Base-by-base conservation (phyloP, 2,797 vertebrate species). In the Carduelis carduelis region DNA sequence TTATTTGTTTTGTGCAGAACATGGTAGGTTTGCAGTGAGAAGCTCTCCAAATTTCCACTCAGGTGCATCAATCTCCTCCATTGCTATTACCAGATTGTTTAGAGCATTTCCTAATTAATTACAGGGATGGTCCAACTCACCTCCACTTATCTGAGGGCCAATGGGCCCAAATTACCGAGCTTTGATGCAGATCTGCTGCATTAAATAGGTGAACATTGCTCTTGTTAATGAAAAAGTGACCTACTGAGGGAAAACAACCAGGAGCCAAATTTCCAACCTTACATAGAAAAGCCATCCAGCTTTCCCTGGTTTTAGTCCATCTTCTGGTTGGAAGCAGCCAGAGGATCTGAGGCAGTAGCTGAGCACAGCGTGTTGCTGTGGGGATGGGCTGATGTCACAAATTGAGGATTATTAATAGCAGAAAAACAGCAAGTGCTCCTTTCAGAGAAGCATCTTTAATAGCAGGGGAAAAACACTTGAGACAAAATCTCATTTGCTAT, bases 351-450 rank as follows among this genome's bases (percentile, higher is more conserved):
- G 49, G 32, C 47, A 64, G 89, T 23, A 49, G 90, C 85, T 93
- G 89, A 95, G 41, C 76, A 24, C 70, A 64, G 88, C 8, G 13
- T 87, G 79, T 89, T 96, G 93, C 94, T 96, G 94, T 74, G 94
- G 84, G 96, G 93, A 96, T n/a, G 56, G 50, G 91, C 78, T 92
- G 96, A 94, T 91, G 83, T 91, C 95, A 95, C 92, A 77, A 90
- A 86, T 24, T 34, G 32, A 83, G 90, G 88, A 87, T 93, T 97
- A 96, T 96, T 96, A 97, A 97, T 91, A 97, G 97, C 57, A 52
- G 52, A 43, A 89, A 95, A 95, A 2, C 86, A 95, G 86, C 84
- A 84, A 96, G 94, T 75, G 92, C 82, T 88, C 71, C 95, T 96
- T 89, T 79, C 84, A 63, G 56, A 69, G 56, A 66, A 64, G 43